Evolutionary conservation across 2,888 invertebrate genomes (phyloP).

Genomic region (Drosophila fungiperda): DNA sequence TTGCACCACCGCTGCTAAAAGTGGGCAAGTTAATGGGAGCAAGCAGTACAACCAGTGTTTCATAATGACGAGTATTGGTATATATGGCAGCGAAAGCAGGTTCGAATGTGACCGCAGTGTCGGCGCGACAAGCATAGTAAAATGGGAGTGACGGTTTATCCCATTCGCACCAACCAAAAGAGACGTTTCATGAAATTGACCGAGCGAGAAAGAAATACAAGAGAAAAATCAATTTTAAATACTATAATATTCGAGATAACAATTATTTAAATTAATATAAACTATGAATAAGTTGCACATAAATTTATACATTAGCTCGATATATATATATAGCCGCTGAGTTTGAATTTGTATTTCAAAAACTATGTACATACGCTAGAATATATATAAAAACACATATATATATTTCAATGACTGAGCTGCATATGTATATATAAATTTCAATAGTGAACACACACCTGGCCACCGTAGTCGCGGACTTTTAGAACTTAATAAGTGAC

Average conservation of each 20-base stretch:
- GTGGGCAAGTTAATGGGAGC: slow-evolving; percentile 72
- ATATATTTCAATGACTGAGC: slow-evolving; percentile 14
- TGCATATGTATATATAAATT: slow-evolving; percentile 25
- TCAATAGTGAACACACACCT: slow-evolving; percentile 41
- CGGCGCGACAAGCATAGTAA: slow-evolving; percentile 53
- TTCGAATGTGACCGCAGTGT: slow-evolving; percentile 47
- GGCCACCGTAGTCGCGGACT: slow-evolving; percentile 20
- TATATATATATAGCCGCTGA: slow-evolving; percentile 12
- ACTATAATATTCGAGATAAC: slow-evolving; percentile 41
- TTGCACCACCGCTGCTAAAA: slow-evolving; percentile 81
- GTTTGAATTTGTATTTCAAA: neutral
- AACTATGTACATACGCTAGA: slow-evolving; percentile 1
- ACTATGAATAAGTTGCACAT: slow-evolving; percentile 6
- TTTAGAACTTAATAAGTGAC: slow-evolving; percentile 5
- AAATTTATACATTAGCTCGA: neutral
- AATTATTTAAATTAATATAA: slow-evolving; percentile 30
- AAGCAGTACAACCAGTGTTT: slow-evolving; percentile 63
- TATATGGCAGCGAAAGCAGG: slow-evolving; percentile 53
- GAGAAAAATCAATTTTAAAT: slow-evolving; percentile 73
- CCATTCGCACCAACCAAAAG: slow-evolving; percentile 63
- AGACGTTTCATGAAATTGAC: slow-evolving; percentile 37
- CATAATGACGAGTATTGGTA: slow-evolving; percentile 37
- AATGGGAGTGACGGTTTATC: slow-evolving; percentile 57
- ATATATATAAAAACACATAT: slow-evolving; percentile 4
- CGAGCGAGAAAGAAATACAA: slow-evolving; percentile 61